Conservation (phyloP, 1,140 invertebrate species). For the Cyclargus thomasi region DNA sequence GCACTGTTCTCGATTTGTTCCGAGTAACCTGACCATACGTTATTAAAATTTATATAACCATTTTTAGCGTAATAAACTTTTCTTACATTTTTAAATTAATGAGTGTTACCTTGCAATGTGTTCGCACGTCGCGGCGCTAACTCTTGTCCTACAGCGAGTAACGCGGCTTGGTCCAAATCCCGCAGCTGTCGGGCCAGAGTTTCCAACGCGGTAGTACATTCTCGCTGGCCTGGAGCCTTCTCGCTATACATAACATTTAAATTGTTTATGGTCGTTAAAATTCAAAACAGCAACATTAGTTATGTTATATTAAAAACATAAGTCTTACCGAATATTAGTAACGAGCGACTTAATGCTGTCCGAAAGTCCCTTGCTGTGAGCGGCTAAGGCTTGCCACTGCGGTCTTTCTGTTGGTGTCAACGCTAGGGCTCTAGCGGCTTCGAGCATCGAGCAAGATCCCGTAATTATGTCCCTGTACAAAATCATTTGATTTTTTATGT, state of each 20-base stretch:
- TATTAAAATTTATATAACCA: no score
- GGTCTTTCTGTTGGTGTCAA: conserved; percentile 92
- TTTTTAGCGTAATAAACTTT: no score
- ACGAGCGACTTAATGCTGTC: conserved; percentile 97
- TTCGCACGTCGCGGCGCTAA: conserved; percentile 84
- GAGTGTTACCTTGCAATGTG: conserved; percentile 80
- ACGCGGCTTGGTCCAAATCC: conserved; percentile 89
- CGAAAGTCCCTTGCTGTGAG: conserved; percentile 95
- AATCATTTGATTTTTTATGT: not conserved
- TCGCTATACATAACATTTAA: conserved; percentile 78
- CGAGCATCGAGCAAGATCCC: conserved; percentile 92
- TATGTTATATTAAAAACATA: not conserved
- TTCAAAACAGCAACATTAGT: not conserved
- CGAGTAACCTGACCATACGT: conserved; percentile 77
- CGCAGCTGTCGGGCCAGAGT: conserved; percentile 84
- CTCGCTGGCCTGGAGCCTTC: conserved; percentile 95
- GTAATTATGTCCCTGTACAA: conserved; percentile 76
- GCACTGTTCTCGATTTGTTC: conserved; percentile 86
- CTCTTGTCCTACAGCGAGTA: conserved; percentile 91
- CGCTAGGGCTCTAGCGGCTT: conserved; percentile 91
- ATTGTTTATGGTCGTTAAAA: not conserved
- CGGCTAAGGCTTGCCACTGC: conserved; percentile 94
- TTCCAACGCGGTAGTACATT: conserved; percentile 91
- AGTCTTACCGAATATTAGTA: conserved; percentile 84
- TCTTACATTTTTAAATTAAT: no score